Evolutionary conservation across 2,888 invertebrate species (phyloP).

Genomic region (Axea sp.): DNA sequence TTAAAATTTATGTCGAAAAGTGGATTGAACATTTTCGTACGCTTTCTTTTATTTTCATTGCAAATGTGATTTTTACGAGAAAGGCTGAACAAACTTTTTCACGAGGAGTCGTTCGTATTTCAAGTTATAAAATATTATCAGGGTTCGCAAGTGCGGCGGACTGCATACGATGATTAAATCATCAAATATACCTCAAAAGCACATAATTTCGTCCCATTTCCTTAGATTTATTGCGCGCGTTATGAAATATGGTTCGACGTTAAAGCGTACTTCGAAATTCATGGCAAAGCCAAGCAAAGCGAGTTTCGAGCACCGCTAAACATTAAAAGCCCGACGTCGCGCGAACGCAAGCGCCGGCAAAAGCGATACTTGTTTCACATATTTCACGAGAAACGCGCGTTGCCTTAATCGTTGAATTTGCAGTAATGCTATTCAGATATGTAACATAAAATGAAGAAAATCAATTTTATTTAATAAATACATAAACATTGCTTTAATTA

Average conservation of each 20-base stretch:
- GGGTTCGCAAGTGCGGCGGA: neutral
- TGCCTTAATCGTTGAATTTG: constrained; percentile 27
- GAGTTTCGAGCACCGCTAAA: constrained; percentile 13
- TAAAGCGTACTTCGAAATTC: constrained; percentile 35
- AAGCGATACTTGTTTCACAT: constrained; percentile 19
- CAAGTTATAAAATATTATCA: constrained; percentile 11
- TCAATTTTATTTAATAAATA: too few relatives aligned
- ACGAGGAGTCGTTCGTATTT: too few relatives aligned
- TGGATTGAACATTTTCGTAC: too few relatives aligned
- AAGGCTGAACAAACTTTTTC: too few relatives aligned
- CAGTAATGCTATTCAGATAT: too few relatives aligned
- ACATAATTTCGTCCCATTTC: constrained; percentile 36
- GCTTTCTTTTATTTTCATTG: too few relatives aligned
- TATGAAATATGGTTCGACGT: constrained; percentile 31
- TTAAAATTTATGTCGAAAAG: too few relatives aligned
- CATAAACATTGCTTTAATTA: too few relatives aligned
- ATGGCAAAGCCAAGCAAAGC: constrained; percentile 27
- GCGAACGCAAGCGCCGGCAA: constrained; percentile 16
- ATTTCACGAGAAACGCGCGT: constrained; percentile 11
- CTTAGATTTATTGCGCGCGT: constrained; percentile 26
- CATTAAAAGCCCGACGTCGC: constrained; percentile 28
- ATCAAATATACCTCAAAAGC: constrained; percentile 19
- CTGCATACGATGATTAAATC: constrained; percentile 28
- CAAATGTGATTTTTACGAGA: too few relatives aligned
- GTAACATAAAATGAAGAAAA: too few relatives aligned